Conservation (phyloP, 92 coral and sea anemone species). For the Parazoanthus swiftii region DNA sequence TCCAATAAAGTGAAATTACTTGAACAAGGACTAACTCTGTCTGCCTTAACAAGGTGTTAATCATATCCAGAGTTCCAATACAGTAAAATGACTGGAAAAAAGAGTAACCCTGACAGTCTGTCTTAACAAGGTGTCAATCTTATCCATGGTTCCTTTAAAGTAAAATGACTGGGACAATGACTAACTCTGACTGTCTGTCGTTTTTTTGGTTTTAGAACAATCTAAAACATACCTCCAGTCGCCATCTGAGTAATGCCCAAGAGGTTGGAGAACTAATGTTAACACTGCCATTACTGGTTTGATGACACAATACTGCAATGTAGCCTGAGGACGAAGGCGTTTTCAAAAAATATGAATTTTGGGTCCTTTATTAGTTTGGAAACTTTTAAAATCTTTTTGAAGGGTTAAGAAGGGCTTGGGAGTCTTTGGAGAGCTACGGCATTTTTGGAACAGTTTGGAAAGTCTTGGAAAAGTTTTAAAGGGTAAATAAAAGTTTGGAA, state of each 20-base stretch:
- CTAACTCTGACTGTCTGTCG: too few species aligned
- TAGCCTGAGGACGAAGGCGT: slow-evolving; percentile 61
- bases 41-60: too few species aligned
- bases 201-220: not conserved
- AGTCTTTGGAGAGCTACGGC: not conserved
- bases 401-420: not conserved
- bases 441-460: not conserved
- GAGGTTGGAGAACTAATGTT: slow-evolving; percentile 87
- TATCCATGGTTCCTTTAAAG: too few species aligned
- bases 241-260: slow-evolving; percentile 94
- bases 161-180: too few species aligned
- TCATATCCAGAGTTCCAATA: too few species aligned
- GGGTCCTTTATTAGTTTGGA: not conserved
- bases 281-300: slow-evolving; percentile 95
- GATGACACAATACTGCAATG: slow-evolving; percentile 94
- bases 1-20: too few species aligned
- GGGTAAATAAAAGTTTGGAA: too few species aligned
- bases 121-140: too few species aligned
- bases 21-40: too few species aligned
- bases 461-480: not conserved
- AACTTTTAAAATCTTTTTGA: not conserved
- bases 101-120: too few species aligned
- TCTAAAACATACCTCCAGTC: slow-evolving; percentile 84
- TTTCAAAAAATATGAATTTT: not conserved
- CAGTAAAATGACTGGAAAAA: too few species aligned